phyloP scores from a whole-genome alignment of 2,888 invertebrate genomes.

The Unio delphinus region DNA sequence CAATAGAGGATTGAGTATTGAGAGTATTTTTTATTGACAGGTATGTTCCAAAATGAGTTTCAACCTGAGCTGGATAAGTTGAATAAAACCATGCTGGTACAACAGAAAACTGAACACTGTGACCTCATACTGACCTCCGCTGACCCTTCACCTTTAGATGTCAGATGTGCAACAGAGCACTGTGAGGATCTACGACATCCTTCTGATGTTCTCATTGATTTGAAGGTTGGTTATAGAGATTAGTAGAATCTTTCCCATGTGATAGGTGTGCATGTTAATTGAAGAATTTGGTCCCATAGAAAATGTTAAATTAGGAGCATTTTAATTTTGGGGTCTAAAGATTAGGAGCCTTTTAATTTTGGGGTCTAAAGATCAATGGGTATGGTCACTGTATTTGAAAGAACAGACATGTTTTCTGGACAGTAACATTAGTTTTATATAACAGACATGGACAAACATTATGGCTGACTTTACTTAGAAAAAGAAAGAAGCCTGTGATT shows the following conservation, averaged over 20 bases:
- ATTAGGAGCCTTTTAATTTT: no score
- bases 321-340: no score
- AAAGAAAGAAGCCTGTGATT: no score
- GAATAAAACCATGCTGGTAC: slow-evolving; percentile 13
- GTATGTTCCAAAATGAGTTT: slow-evolving; percentile 47
- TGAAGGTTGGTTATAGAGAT: slow-evolving; percentile 25
- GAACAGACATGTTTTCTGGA: no score
- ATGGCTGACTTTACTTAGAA: no score
- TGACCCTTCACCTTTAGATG: slow-evolving; percentile 10
- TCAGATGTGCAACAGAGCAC: slow-evolving; percentile 25
- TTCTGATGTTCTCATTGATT: slow-evolving; percentile 44
- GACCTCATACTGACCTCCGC: slow-evolving; percentile 1
- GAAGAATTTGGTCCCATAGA: no score
- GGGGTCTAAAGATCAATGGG: no score
- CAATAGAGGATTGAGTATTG: no score
- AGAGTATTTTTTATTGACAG: slow-evolving; percentile 15
- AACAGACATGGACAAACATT: no score
- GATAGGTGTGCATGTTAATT: background rate
- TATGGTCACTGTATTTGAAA: no score
- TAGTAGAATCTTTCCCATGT: background rate
- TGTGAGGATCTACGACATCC: slow-evolving; percentile 30
- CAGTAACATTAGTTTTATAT: no score
- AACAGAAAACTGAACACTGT: slow-evolving; percentile 1
- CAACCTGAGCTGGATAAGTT: slow-evolving; percentile 40
- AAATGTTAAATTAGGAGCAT: no score